Conservation (phyloP, 2,888 invertebrate species). For the Slavum lentiscoides region DNA sequence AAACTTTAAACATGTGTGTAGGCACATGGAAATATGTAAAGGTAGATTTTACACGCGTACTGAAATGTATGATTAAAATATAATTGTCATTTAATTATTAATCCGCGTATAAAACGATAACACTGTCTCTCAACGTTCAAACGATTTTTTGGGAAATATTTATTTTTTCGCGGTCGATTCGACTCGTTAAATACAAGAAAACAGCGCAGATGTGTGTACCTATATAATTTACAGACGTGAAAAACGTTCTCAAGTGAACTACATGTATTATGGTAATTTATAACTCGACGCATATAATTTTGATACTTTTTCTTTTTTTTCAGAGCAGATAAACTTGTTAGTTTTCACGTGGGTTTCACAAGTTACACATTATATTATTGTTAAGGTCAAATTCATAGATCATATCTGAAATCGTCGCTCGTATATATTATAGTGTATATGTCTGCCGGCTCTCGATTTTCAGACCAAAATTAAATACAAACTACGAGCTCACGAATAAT, state of each 20-base stretch:
- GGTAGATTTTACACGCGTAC: too few species aligned
- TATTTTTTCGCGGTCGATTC: too few species aligned
- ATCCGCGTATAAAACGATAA: too few species aligned
- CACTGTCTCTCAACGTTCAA: too few species aligned
- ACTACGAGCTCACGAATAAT: background rate
- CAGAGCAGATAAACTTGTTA: constrained; percentile 34
- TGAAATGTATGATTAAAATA: too few species aligned
- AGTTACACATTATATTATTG: constrained; percentile 19
- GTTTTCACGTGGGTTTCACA: constrained; percentile 33
- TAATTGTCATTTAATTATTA: too few species aligned
- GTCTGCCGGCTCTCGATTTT: constrained; percentile 2
- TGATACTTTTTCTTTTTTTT: background rate
- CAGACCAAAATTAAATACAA: background rate
- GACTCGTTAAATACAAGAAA: too few species aligned
- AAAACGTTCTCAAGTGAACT: background rate
- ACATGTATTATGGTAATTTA: background rate
- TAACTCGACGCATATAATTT: background rate
- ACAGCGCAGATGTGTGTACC: background rate
- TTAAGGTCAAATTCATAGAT: constrained; percentile 39
- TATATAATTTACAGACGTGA: background rate
- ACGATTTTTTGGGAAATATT: too few species aligned
- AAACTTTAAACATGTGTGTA: too few species aligned
- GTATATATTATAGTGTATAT: background rate
- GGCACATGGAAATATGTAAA: too few species aligned
- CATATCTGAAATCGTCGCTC: constrained; percentile 6